Base-by-base conservation (phyloP, 1,140 invertebrate species). In the Drosophila bocki region DNA sequence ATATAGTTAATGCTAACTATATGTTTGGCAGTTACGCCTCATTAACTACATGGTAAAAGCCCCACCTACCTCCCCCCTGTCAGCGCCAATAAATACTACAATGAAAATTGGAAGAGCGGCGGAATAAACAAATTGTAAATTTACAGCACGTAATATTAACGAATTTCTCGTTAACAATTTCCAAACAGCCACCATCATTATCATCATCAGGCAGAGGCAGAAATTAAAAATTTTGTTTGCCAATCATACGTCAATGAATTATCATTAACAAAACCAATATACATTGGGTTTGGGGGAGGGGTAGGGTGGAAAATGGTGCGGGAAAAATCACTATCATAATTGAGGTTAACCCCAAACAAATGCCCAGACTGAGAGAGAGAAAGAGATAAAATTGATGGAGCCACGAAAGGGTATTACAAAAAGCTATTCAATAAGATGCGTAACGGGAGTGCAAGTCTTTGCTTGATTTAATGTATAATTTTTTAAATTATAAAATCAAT, bases 221-320 rank as follows among this genome's bases (percentile, higher is more conserved):
- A 72, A 72, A 72, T 72, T 51, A 72, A 71, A 67, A 60, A 72
- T 72, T 72, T 72, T 72, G 70, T 72, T 72, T 72, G 69, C 69
- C 70, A 72, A 72, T 72, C 67, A 60, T 54, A 72, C 67, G 70
- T 72, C 70, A 72, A 72, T 72, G 70, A 72, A 72, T 72, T 51
- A 72, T 72, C 70, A 72, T 72, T 72, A 72, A 72, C 67, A 51
- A 72, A 51, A 9, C 67, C 41, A 44, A 54, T 35, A 61, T 29
- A 32, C 15, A 15, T 29, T 48, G 47, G 22, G 22, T 2, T 22
- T 22, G 22, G 22, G 22, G 22, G 22, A 22, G 22, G 22, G 22
- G 22, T 22, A 22, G 22, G 22, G 22, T 22, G 22, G 2, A 11
- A 50, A 65, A 17, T 37, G 42, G 50, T 33, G 33, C 11, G 65